A percentile compares a stretch with the other conserved stretches of the same genome.
Evolutionary conservation across 2,797 vertebrate genomes (phyloP).

Genomic region (Manis pentadactyla): DNA sequence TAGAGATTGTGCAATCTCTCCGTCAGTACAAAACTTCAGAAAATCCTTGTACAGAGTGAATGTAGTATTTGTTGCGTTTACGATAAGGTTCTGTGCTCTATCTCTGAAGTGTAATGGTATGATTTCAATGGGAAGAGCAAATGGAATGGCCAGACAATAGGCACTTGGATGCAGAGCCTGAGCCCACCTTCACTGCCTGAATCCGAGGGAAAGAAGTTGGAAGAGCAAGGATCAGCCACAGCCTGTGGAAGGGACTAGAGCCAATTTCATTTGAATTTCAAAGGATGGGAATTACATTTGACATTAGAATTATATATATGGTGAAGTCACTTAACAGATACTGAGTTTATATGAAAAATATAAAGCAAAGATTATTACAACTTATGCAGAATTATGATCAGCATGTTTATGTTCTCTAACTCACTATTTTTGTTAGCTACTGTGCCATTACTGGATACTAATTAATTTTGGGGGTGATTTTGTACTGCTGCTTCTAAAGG

Average conservation of each 20-base stretch:
- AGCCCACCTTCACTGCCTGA: accelerated
- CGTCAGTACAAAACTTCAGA: not conserved
- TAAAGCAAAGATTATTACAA: not conserved
- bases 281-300: not conserved
- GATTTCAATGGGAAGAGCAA: not conserved
- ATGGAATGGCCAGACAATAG: not conserved
- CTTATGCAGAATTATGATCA: not conserved
- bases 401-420: not conserved
- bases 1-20: not conserved
- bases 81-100: not conserved
- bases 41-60: not conserved
- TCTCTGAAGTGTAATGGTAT: not conserved
- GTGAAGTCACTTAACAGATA: not conserved
- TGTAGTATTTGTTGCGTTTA: not conserved
- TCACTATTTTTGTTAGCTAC: not conserved
- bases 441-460: not conserved
- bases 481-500: not conserved
- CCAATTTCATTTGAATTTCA: not conserved
- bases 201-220: no score
- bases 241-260: not conserved
- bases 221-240: not conserved
- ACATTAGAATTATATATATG: not conserved
- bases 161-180: not conserved
- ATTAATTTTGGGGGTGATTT: not conserved
- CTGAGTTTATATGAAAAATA: not conserved